Conservation (phyloP, 2,113 vertebrate genomes). For the Prolemur simus region DNA sequence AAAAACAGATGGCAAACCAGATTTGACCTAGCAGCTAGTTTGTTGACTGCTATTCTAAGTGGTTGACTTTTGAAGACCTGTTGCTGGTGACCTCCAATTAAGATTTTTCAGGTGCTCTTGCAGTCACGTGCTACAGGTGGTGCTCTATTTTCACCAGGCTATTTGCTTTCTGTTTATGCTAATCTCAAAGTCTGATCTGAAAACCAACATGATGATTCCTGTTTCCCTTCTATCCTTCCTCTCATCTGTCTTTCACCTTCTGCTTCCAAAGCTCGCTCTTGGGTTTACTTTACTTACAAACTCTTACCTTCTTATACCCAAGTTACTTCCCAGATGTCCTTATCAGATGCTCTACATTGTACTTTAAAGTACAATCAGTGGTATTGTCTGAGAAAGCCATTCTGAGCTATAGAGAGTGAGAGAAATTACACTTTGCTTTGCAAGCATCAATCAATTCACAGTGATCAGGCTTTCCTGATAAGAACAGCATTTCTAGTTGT, state of each 20-base stretch:
- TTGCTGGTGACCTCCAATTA: neutral
- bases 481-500: neutral
- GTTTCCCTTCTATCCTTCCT: slow-evolving; percentile 27
- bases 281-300: slow-evolving; percentile 34
- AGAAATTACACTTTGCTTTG: slow-evolving; percentile 49
- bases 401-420: slow-evolving; percentile 13
- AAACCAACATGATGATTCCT: neutral
- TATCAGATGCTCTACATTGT: slow-evolving; percentile 13
- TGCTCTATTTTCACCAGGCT: neutral
- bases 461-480: neutral
- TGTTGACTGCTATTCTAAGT: neutral
- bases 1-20: neutral
- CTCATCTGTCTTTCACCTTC: slow-evolving; percentile 3
- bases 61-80: neutral
- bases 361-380: slow-evolving; percentile 44
- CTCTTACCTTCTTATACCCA: neutral
- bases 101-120: neutral
- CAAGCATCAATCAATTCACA: slow-evolving; percentile 30
- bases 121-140: neutral
- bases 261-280: neutral
- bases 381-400: slow-evolving; percentile 14
- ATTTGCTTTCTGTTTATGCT: neutral
- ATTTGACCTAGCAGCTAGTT: neutral
- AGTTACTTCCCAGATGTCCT: slow-evolving; percentile 19
- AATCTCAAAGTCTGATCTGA: neutral